These are phyloP conservation scores for Strigamia crassipes DNA, from an alignment of 2,888 invertebrate genomes.

Conservation along the genomic window DNA sequence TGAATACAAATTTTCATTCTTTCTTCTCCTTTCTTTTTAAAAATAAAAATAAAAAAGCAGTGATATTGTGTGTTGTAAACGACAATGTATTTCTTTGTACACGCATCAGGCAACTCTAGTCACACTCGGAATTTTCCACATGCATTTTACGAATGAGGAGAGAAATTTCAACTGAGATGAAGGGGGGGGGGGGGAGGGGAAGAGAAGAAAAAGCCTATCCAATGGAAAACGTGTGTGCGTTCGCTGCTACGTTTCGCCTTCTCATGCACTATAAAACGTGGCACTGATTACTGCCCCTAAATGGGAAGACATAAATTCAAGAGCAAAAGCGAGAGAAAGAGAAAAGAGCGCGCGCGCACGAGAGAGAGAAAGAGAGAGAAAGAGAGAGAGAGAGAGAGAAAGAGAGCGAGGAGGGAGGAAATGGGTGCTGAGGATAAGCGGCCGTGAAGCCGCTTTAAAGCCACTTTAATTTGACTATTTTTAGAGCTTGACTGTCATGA, in stretches of 20 bases:
- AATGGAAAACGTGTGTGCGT: constrained; percentile 40
- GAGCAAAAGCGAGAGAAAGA: constrained; percentile 42
- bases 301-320: constrained; percentile 42
- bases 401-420: not conserved
- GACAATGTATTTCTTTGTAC: constrained; percentile 18
- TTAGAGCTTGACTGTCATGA: constrained; percentile 35
- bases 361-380: not conserved
- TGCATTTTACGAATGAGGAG: constrained; percentile 38
- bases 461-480: constrained; percentile 40
- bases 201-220: constrained; percentile 39
- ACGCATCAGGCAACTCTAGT: constrained; percentile 34
- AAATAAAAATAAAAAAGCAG: not conserved
- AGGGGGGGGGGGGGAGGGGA: no score
- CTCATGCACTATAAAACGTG: constrained; percentile 42
- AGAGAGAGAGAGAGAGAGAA: not conserved
- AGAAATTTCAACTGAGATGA: constrained; percentile 40
- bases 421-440: constrained; percentile 40
- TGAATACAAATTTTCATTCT: not conserved
- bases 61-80: not conserved
- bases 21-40: not conserved
- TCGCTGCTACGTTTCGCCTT: constrained; percentile 42
- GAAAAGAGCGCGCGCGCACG: not conserved
- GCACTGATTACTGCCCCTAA: constrained; percentile 42
- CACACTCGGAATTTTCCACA: constrained; percentile 23
- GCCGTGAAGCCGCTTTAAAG: constrained; percentile 37